Evolutionary conservation across 2,113 vertebrate species (phyloP), one percentile per base, ranked within the genome.

Genomic region (Gulo gulo): DNA sequence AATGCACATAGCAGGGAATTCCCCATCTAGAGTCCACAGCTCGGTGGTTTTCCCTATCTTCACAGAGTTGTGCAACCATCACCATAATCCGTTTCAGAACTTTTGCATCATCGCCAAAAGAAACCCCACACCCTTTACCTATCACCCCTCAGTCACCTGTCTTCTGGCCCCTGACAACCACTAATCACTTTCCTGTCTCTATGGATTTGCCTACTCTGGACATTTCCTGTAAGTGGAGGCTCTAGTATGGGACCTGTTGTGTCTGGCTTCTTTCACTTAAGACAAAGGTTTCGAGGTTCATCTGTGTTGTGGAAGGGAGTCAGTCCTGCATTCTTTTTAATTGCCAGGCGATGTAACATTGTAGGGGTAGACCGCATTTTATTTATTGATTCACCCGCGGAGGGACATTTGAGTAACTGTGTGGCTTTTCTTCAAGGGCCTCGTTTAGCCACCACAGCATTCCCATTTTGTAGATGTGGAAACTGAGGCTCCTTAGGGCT

Each of bases 351-450:
- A 15, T 55, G 47, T 88, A 63, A 24, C 67, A 23, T 2, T 1
- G 52, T 16, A 24, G 14, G 36, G 47, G 21, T 0, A 50, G 0
- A 65, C n/a, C 26, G 4, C 7, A 1, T 55, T 47, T 57, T 34
- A 24, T 34, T 57, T 63, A 52, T 34, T 24, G 18, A 4, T 29
- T 71, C 52, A 1, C 52, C 12, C 0, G 1, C 2, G 5, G 36
- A 42, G 10, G 39, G 57, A 50, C 73, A 50, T 47, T 26, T 7
- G 7, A 13, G 42, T 7, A 21, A 29, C 4, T 3, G 6, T 15
- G 0, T 1, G 4, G 31, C 24, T 50, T 5, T 31, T 61, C 36
- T 18, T 6, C n/a, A 26, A 16, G 6, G 0, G 2, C 7, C 61
- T 52, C 26, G 4, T 5, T 39, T 16, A 42, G 79, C 16, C 34